Evolutionary conservation across 2,797 vertebrate species (phyloP).

Genomic region (Cercopithecus neglectus): DNA sequence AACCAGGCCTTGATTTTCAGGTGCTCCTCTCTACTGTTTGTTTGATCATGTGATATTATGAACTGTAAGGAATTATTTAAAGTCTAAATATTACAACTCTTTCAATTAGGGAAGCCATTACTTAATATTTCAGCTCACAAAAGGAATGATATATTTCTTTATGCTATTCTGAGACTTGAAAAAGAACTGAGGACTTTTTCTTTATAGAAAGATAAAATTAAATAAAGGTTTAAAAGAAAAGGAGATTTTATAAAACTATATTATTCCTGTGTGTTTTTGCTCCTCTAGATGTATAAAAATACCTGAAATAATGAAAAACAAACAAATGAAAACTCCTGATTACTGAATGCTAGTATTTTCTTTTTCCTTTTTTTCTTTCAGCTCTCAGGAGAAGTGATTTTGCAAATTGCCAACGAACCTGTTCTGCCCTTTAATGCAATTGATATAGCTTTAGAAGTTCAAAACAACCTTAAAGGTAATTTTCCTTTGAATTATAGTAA

Average conservation of each 20-base stretch:
- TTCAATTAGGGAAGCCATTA: neutral
- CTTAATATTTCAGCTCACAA: neutral
- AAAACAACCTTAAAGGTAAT: slow-evolving; percentile 95
- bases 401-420: slow-evolving; percentile 91
- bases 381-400: slow-evolving; percentile 93
- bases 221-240: neutral
- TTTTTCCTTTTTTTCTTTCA: slow-evolving; percentile 83
- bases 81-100: neutral
- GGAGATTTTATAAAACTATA: neutral
- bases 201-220: neutral
- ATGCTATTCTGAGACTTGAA: neutral
- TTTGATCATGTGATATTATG: neutral
- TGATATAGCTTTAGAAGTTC: slow-evolving; percentile 93
- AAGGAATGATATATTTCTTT: neutral
- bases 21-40: neutral
- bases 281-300: neutral
- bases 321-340: neutral
- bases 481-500: slow-evolving; percentile 64
- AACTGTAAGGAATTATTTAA: neutral
- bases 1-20: neutral
- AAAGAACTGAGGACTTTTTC: neutral
- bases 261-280: neutral
- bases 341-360: slow-evolving; percentile 50
- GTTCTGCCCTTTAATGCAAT: slow-evolving; percentile 95
- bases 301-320: slow-evolving; percentile 12